phyloP scores from a whole-genome alignment of 2,113 vertebrate genomes.

The Sphaerodactylus townsendi region DNA sequence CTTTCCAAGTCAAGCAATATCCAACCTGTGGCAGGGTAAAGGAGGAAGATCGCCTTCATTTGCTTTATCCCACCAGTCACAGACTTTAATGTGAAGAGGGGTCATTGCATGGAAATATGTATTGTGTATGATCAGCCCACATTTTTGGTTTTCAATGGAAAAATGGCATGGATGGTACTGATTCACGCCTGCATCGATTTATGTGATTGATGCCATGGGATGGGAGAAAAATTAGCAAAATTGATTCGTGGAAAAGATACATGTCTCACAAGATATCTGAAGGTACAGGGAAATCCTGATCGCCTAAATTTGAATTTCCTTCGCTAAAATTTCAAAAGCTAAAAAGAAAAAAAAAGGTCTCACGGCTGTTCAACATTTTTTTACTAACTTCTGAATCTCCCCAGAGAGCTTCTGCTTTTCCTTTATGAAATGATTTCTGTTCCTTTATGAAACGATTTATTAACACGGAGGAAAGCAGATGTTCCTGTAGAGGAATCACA shows the following conservation, averaged over 20 bases:
- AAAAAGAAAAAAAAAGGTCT: background rate
- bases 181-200: no score
- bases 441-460: background rate
- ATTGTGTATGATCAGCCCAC: background rate
- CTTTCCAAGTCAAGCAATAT: background rate
- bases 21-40: no score
- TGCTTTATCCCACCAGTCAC: no score
- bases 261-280: background rate
- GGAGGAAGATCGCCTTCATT: no score
- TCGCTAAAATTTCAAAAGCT: background rate
- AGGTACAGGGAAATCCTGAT: background rate
- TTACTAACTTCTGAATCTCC: conserved; percentile 4
- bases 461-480: conserved; percentile 13
- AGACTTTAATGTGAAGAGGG: no score
- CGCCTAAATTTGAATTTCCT: background rate
- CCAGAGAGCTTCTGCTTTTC: conserved; percentile 3
- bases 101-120: no score
- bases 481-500: background rate
- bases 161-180: background rate
- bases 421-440: fast-evolving
- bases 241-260: background rate
- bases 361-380: background rate
- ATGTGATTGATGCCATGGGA: no score
- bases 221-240: background rate
- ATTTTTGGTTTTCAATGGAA: background rate